phyloP scores from a whole-genome alignment of 2,797 vertebrate species.

The Sebastes steindachneri region DNA sequence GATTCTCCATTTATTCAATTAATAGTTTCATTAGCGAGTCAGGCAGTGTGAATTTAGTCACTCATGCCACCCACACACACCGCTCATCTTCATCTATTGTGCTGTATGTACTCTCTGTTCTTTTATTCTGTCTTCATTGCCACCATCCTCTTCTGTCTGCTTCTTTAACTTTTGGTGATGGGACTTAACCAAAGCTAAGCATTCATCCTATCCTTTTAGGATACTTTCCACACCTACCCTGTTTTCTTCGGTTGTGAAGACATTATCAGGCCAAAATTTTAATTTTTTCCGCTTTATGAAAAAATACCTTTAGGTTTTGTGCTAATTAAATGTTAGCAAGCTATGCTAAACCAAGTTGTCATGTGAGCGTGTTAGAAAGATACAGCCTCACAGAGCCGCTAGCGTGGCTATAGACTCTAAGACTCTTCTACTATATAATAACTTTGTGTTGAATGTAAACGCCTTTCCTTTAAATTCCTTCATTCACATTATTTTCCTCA shows the following conservation, averaged over 20 bases:
- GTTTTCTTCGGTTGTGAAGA: no score
- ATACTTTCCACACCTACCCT: no score
- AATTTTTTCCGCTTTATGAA: no score
- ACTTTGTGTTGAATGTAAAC: not conserved
- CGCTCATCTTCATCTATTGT: constrained; percentile 14
- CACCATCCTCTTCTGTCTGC: not conserved
- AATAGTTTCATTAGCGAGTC: constrained; percentile 76
- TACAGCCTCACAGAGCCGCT: no score
- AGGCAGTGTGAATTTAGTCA: constrained; percentile 55
- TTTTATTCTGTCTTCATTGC: not conserved
- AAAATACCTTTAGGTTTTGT: no score
- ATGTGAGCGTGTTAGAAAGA: not conserved
- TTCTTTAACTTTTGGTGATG: not conserved
- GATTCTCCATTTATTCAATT: constrained; percentile 75
- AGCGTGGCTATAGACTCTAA: not conserved
- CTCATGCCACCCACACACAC: constrained; percentile 23
- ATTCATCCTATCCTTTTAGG: no score
- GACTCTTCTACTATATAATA: not conserved
- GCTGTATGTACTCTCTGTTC: not conserved
- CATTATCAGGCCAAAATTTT: no score
- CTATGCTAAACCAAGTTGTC: not conserved
- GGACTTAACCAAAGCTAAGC: no score
- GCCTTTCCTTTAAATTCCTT: not conserved
- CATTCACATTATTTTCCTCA: constrained; percentile 4
- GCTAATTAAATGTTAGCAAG: no score